Percentiles rank a stretch among this genome's conserved stretches.
Evolutionary conservation across 2,113 vertebrate species (phyloP).

Genomic region (Tympanuchus pallidicinctus): DNA sequence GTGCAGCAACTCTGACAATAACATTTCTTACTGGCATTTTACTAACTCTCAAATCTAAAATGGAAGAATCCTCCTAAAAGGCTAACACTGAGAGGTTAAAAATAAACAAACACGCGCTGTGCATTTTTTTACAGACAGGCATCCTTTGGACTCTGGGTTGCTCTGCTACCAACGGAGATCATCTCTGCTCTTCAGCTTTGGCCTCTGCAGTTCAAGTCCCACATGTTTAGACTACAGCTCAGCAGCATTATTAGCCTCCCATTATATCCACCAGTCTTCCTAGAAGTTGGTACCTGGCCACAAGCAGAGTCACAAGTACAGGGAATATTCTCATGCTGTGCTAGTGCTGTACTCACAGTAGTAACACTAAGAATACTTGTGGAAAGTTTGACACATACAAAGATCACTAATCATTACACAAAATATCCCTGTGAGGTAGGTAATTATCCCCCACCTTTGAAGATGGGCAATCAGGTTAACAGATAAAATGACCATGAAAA

Average conservation of each 20-base stretch:
- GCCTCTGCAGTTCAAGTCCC: not conserved
- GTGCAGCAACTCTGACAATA: not conserved
- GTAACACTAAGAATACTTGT: not conserved
- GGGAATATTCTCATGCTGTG: not conserved
- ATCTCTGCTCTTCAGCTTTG: not conserved
- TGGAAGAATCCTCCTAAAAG: slow-evolving; percentile 46
- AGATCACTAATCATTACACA: slow-evolving; percentile 5
- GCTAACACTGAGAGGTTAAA: slow-evolving; percentile 19
- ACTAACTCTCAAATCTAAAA: slow-evolving; percentile 7
- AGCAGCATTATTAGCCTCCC: not conserved
- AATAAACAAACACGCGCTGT: not conserved
- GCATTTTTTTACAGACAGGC: not conserved
- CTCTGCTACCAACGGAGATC: not conserved
- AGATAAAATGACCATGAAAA: not conserved
- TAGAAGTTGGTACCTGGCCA: not conserved
- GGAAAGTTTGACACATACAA: slow-evolving; percentile 10
- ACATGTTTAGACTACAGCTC: not conserved
- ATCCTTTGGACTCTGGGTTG: not conserved
- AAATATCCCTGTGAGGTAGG: slow-evolving; percentile 52
- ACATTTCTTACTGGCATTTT: slow-evolving; percentile 22
- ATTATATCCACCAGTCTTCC: not conserved
- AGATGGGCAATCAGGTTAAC: slow-evolving; percentile 36
- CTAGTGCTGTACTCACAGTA: not conserved
- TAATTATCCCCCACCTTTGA: slow-evolving; percentile 19
- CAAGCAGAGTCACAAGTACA: slow-evolving; percentile 4